Base-by-base conservation (phyloP, 1,140 invertebrate genomes). In the Reticulitermes speratus region DNA sequence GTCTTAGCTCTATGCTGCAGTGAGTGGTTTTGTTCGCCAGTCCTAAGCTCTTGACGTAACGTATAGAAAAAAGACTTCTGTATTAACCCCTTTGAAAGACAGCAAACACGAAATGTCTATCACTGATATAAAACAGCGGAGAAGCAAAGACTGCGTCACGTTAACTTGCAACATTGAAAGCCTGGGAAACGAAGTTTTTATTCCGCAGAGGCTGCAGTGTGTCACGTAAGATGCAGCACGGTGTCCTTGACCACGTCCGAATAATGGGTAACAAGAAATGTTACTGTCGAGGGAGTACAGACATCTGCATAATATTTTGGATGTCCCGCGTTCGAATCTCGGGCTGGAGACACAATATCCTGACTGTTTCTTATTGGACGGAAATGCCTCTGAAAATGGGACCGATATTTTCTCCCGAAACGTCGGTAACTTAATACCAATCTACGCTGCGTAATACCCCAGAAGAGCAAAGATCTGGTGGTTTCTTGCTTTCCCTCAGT, bases 31-130 rank as follows among this genome's bases (percentile, higher is more conserved):
- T 30, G n/a, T 75, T n/a, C 8, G 25, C 25, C 12, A 65, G 19
- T 65, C 21, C 12, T 25, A 65, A 65, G 25, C 16, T 19, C 2
- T n/a, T 75, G 25, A 75, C n/a, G n/a, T 75, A 75, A 12, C 65
- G 65, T 30, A 75, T 75, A 75, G n/a, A 75, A 30, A 38, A 38
- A 9, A 75, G n/a, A 30, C 65, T 25, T 75, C n/a, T 30, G 25
- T 75, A 0, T 30, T 30, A 75, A 75, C 25, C 30, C 7, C n/a
- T 75, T 75, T 75, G 65, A 75, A 75, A 25, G 65, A 75, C 65
- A 75, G 65, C 65, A 75, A 75, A 30, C 65, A 75, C 65, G 65
- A 75, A 75, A 75, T 25, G 65, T 75, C 65, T 75, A 75, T 75
- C 65, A 30, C 6, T 75, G 65, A 30, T 75, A 75, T 75, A 75